A percentile compares a stretch with the other conserved stretches of the same genome.
Conservation (phyloP, 1,140 invertebrate genomes). For the Delia radicum region DNA sequence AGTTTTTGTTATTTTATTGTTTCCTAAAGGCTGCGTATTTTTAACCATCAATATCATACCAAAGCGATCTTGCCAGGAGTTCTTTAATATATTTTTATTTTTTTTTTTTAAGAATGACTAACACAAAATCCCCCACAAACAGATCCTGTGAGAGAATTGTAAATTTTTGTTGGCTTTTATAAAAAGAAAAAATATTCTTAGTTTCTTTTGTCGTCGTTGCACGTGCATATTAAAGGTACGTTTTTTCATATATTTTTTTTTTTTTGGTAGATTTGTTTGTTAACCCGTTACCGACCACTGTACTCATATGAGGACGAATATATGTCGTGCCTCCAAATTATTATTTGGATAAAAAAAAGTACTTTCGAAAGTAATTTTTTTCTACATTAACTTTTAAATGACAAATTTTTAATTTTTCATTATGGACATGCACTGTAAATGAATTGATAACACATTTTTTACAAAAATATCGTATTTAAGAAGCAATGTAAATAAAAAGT, state of each 20-base stretch:
- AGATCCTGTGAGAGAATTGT: not conserved
- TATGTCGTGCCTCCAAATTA: too few species aligned
- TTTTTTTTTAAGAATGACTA: not conserved
- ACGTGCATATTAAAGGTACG: not conserved
- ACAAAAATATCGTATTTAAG: too few species aligned
- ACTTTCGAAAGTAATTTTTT: too few species aligned
- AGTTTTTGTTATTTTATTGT: not conserved
- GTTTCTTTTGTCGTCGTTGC: not conserved
- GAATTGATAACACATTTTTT: too few species aligned
- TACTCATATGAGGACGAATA: too few species aligned
- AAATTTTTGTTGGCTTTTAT: not conserved
- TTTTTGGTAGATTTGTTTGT: not conserved
- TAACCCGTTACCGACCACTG: too few species aligned
- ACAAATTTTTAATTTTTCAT: too few species aligned
- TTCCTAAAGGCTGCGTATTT: not conserved
- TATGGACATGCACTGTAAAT: too few species aligned
- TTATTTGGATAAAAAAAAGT: too few species aligned
- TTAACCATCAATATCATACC: not conserved
- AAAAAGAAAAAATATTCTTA: not conserved
- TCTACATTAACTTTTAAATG: too few species aligned
- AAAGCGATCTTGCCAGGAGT: not conserved
- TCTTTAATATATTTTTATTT: not conserved
- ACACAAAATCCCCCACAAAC: not conserved
- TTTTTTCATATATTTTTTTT: not conserved
- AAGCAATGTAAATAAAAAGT: too few species aligned